Conservation (phyloP, 2,888 invertebrate genomes). For the Oscheius myriophilus region DNA sequence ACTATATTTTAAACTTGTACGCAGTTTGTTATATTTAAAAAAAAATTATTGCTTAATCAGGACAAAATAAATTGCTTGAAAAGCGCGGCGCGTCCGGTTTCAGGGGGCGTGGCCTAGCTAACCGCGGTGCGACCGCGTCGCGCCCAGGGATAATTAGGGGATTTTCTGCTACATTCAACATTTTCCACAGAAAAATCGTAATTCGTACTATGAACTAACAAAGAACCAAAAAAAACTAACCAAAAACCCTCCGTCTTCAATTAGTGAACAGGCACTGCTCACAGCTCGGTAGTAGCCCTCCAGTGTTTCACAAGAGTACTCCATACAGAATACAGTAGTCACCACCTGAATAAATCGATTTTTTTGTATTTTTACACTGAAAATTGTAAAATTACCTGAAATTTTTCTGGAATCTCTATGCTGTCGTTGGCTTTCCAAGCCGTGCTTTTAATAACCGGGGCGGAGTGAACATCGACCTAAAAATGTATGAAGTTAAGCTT, state of each 20-base stretch:
- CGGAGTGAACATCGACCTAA: conserved; percentile 63
- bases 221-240: conserved; percentile 31
- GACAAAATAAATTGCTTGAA: too few species aligned
- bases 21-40: too few species aligned
- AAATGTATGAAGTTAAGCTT: conserved; percentile 2
- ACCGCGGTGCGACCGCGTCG: too few species aligned
- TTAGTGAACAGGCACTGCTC: conserved; percentile 56
- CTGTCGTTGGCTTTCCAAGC: conserved; percentile 48
- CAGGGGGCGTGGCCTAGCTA: too few species aligned
- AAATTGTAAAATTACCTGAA: conserved; percentile 44
- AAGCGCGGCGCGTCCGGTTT: too few species aligned
- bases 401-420: conserved; percentile 60
- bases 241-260: conserved; percentile 67
- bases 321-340: conserved; percentile 67
- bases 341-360: conserved; percentile 50
- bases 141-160: too few species aligned
- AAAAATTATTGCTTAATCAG: too few species aligned
- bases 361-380: not conserved
- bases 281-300: conserved; percentile 56
- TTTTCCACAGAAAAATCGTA: not conserved
- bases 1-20: too few species aligned
- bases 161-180: not conserved
- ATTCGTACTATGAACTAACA: too few species aligned
- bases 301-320: conserved; percentile 62
- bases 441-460: conserved; percentile 56